Conservation (phyloP, 2,888 invertebrate species). For the Macrosoma leucophasiata region DNA sequence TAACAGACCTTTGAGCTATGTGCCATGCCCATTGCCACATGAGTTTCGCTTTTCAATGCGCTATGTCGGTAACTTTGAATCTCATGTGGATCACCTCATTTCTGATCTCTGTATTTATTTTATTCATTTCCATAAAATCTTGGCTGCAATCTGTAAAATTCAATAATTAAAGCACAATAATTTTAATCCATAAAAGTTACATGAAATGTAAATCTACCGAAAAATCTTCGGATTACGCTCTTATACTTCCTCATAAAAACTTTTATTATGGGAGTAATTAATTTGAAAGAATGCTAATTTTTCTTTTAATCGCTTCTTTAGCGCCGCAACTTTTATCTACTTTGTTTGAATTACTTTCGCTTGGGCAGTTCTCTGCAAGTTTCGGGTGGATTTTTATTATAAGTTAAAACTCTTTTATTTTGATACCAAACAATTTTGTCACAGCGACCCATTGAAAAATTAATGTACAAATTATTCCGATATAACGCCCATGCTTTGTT, state of each 20-base stretch:
- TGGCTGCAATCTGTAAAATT: too few species aligned
- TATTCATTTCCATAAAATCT: too few species aligned
- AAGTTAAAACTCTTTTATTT: conserved; percentile 41
- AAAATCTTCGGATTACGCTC: conserved; percentile 49
- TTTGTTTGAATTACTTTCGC: conserved; percentile 71
- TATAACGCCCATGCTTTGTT: too few species aligned
- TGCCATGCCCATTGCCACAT: too few species aligned
- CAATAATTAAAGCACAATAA: too few species aligned
- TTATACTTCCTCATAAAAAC: conserved; percentile 54
- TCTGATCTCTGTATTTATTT: too few species aligned
- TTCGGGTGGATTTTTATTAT: conserved; percentile 48
- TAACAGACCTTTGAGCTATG: too few species aligned
- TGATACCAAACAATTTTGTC: conserved; percentile 37
- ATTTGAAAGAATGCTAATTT: conserved; percentile 72
- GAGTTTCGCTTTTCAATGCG: too few species aligned
- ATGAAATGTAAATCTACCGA: conserved; percentile 9
- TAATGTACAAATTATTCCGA: too few species aligned
- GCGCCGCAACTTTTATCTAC: conserved; percentile 71
- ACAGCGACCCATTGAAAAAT: too few species aligned
- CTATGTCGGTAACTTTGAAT: too few species aligned
- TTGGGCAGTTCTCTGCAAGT: conserved; percentile 53
- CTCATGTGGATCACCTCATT: too few species aligned
- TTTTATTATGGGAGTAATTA: conserved; percentile 70
- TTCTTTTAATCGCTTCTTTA: conserved; percentile 71
- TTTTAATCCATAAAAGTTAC: conserved; percentile 13